These are phyloP conservation scores for Trididemnum miniatum DNA, from an alignment of 23 tunicate genomes.

Conservation along the genomic window DNA sequence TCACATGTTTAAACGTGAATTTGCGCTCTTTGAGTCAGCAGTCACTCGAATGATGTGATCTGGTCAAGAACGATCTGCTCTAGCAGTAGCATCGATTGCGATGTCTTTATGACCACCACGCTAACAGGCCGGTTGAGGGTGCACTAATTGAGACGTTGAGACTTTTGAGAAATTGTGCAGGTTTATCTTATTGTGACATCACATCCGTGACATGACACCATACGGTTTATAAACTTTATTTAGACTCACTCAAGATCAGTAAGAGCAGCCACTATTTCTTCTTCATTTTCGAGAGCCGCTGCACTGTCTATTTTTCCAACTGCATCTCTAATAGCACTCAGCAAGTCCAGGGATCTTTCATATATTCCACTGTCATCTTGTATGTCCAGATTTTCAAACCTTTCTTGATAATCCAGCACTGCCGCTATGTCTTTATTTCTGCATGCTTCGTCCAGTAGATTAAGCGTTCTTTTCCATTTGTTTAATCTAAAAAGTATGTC, in stretches of 20 bases:
- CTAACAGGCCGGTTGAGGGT: too few relatives aligned
- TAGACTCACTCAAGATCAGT: conserved; percentile 50
- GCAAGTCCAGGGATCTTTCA: conserved; percentile 28
- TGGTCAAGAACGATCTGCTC: too few relatives aligned
- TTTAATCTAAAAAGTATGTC: conserved; percentile 42
- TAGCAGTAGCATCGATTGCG: too few relatives aligned
- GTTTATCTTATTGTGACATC: too few relatives aligned
- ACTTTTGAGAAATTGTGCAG: too few relatives aligned
- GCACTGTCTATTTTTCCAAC: conserved; percentile 36
- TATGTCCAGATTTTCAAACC: conserved; percentile 58
- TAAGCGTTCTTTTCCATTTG: conserved; percentile 60
- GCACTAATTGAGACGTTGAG: too few relatives aligned
- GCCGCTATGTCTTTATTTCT: conserved; percentile 43
- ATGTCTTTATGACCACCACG: too few relatives aligned
- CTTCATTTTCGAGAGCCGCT: conserved; percentile 31
- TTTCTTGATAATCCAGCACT: conserved; percentile 46
- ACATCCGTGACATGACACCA: too few relatives aligned
- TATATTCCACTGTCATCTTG: conserved; percentile 67
- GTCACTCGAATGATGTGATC: too few relatives aligned
- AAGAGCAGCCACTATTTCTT: conserved; percentile 32
- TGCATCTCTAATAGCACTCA: background rate
- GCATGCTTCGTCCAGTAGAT: conserved; percentile 29
- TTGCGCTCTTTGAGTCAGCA: too few relatives aligned
- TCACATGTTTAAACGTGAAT: too few relatives aligned
- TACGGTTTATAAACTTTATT: too few relatives aligned